These are phyloP conservation scores for Gymnorhina tibicen DNA, from an alignment of 2,113 vertebrate genomes.

Conservation along the genomic window DNA sequence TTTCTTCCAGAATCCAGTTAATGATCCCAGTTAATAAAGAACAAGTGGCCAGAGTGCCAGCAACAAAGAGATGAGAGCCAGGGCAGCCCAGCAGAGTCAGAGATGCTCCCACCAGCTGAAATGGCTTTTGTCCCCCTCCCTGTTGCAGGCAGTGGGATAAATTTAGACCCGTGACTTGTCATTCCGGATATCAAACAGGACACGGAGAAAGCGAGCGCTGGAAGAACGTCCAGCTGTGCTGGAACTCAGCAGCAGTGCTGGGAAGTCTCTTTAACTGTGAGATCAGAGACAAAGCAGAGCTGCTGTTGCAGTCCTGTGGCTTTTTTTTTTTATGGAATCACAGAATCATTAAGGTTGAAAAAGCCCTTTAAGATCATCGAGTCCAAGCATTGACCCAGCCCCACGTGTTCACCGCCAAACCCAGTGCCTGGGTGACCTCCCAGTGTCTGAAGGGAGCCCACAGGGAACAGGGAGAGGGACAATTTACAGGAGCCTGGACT, in stretches of 20 bases:
- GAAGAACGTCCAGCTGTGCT: neutral
- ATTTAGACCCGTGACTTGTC: neutral
- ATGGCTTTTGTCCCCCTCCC: neutral
- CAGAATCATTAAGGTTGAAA: neutral
- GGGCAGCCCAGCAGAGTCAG: neutral
- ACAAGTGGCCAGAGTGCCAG: neutral
- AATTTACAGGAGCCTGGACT: neutral
- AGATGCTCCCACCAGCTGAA: neutral
- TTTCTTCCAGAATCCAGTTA: slow-evolving; percentile 9
- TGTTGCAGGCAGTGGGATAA: neutral
- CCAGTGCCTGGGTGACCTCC: neutral
- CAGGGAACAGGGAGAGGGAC: neutral
- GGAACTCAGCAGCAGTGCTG: neutral
- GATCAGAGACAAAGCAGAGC: neutral
- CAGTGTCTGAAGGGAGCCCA: neutral
- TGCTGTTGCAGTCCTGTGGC: neutral
- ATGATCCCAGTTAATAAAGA: slow-evolving; percentile 5
- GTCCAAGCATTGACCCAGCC: neutral
- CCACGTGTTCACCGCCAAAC: neutral
- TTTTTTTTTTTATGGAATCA: neutral
- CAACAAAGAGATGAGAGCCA: neutral
- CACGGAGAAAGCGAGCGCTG: neutral
- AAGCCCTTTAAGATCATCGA: neutral
- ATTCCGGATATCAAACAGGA: neutral
- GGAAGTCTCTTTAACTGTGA: neutral